Conservation (phyloP, 1,140 invertebrate genomes). For the Lordiphosa stackelbergi region DNA sequence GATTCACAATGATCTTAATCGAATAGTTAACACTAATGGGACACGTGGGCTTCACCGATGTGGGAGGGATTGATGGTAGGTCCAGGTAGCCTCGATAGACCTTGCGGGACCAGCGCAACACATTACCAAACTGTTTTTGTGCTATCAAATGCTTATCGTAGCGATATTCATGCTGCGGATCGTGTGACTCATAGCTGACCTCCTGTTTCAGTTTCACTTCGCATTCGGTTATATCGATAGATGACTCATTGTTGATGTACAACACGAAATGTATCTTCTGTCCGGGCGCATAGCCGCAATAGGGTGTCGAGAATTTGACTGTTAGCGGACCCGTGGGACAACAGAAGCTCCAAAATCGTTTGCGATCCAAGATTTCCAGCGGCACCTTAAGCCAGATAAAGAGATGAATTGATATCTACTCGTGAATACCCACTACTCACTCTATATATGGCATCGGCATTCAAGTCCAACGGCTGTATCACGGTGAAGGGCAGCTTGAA, state of each 20-base stretch:
- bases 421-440: slow-evolving; percentile 25
- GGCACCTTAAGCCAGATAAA: slow-evolving; percentile 76
- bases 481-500: slow-evolving; percentile 86
- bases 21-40: slow-evolving; percentile 85
- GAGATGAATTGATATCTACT: background rate
- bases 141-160: slow-evolving; percentile 80
- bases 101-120: slow-evolving; percentile 77
- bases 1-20: slow-evolving; percentile 80
- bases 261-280: slow-evolving; percentile 73
- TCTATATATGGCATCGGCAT: slow-evolving; percentile 79
- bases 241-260: slow-evolving; percentile 78
- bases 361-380: slow-evolving; percentile 79
- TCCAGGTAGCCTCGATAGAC: slow-evolving; percentile 78
- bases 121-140: slow-evolving; percentile 79
- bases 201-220: slow-evolving; percentile 78
- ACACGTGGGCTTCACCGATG: slow-evolving; percentile 83
- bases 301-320: slow-evolving; percentile 73
- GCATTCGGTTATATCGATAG: slow-evolving; percentile 78
- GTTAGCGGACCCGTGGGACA: slow-evolving; percentile 71
- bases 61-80: slow-evolving; percentile 84
- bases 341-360: slow-evolving; percentile 76
- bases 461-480: slow-evolving; percentile 86
- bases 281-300: slow-evolving; percentile 74
- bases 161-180: slow-evolving; percentile 80
- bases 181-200: slow-evolving; percentile 78